Evolutionary conservation across 2,113 vertebrate genomes (phyloP).

Genomic region (Kryptolebias marmoratus): DNA sequence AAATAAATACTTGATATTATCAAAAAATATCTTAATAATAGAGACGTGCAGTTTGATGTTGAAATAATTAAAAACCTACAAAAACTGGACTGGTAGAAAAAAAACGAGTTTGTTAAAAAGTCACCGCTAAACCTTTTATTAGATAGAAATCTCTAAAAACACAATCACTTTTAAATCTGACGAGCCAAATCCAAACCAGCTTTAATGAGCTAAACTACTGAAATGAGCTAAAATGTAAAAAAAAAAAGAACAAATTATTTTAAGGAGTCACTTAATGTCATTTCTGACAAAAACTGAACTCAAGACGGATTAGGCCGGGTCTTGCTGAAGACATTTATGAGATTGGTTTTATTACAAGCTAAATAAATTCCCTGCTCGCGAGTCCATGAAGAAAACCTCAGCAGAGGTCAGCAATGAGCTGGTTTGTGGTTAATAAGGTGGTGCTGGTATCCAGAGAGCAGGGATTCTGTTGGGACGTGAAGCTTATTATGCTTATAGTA

Average conservation of each 20-base stretch:
- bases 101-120: background rate
- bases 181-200: background rate
- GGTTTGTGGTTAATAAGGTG: conserved; percentile 15
- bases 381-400: background rate
- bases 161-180: background rate
- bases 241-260: background rate
- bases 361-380: background rate
- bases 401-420: conserved; percentile 40
- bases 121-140: background rate
- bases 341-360: conserved; percentile 14
- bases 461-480: background rate
- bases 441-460: background rate
- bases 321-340: conserved; percentile 10
- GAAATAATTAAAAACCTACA: too few relatives aligned
- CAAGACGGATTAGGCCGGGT: background rate
- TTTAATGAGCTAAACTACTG: conserved; percentile 5
- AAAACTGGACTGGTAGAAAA: background rate
- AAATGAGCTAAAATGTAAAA: too few relatives aligned
- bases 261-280: background rate
- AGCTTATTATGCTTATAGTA: conserved; percentile 21
- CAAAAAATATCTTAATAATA: too few relatives aligned
- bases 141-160: conserved; percentile 1
- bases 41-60: too few relatives aligned
- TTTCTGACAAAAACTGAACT: conserved; percentile 4
- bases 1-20: too few relatives aligned